Conservation (phyloP, 2,113 vertebrate species). For the Caloenas nicobarica region DNA sequence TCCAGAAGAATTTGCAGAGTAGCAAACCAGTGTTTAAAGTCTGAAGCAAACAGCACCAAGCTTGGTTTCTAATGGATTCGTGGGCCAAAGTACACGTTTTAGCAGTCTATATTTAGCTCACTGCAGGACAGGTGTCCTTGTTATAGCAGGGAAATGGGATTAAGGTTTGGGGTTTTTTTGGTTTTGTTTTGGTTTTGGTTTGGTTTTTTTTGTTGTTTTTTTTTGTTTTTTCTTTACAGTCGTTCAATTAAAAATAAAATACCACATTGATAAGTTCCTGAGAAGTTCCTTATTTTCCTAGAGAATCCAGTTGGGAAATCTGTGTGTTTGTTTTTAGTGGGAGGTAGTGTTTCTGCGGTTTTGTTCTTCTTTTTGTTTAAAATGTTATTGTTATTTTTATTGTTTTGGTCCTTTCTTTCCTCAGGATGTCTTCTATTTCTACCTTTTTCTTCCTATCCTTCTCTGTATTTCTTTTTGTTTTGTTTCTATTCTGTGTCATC, state of each 20-base stretch:
- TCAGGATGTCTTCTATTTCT: background rate
- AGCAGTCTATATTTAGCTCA: background rate
- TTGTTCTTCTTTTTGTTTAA: background rate
- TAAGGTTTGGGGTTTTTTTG: background rate
- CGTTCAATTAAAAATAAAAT: background rate
- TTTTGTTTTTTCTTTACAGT: background rate
- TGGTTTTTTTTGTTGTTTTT: background rate
- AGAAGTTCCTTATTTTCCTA: background rate
- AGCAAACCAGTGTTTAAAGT: background rate
- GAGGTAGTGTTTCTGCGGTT: background rate
- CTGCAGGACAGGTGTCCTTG: background rate
- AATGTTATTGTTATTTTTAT: background rate
- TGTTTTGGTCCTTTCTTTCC: background rate
- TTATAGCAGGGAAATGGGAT: background rate
- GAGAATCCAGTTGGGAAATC: background rate
- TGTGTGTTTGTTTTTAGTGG: rapidly evolving
- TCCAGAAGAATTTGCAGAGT: background rate
- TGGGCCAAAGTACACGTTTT: background rate
- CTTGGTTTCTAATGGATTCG: background rate
- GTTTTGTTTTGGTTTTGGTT: background rate
- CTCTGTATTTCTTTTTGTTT: background rate
- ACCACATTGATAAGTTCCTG: background rate
- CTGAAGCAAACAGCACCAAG: background rate
- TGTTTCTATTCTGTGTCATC: background rate
- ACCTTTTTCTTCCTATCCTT: background rate